Conservation (phyloP, 2,797 vertebrate species). For the Crossoptilon crossoptilon region DNA sequence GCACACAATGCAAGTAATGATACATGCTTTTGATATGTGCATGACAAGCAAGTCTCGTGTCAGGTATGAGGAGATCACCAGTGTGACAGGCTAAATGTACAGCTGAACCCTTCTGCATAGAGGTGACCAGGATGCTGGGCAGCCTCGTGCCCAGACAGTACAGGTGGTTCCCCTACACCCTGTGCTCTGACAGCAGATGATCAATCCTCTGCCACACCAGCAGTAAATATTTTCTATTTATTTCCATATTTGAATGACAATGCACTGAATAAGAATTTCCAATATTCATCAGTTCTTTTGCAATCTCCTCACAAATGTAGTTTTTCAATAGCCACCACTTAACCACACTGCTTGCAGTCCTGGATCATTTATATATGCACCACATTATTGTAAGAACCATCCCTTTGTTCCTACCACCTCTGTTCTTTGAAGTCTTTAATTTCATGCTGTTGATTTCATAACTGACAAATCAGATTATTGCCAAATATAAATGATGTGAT, state of each 20-base stretch:
- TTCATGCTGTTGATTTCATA: neutral
- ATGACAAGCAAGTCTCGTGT: neutral
- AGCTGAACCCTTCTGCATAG: neutral
- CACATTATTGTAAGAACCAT: neutral
- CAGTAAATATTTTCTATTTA: neutral
- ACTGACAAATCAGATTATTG: neutral
- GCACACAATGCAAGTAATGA: neutral
- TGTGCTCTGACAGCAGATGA: fast-evolving
- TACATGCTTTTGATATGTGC: no score
- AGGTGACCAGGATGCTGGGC: neutral
- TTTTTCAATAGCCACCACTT: neutral
- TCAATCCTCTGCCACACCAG: neutral
- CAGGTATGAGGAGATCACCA: neutral
- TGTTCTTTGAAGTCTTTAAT: neutral
- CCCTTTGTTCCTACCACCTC: neutral
- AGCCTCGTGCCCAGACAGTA: neutral
- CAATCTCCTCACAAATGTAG: neutral
- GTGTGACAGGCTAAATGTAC: neutral
- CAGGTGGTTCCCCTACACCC: neutral
- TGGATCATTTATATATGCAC: neutral
- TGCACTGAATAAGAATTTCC: neutral
- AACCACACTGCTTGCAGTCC: neutral
- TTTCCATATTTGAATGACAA: neutral
- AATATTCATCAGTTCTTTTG: neutral
- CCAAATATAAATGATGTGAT: neutral